These are phyloP conservation scores for Trigoniulus corallinus DNA, from an alignment of 1,140 invertebrate genomes.

Conservation along the genomic window DNA sequence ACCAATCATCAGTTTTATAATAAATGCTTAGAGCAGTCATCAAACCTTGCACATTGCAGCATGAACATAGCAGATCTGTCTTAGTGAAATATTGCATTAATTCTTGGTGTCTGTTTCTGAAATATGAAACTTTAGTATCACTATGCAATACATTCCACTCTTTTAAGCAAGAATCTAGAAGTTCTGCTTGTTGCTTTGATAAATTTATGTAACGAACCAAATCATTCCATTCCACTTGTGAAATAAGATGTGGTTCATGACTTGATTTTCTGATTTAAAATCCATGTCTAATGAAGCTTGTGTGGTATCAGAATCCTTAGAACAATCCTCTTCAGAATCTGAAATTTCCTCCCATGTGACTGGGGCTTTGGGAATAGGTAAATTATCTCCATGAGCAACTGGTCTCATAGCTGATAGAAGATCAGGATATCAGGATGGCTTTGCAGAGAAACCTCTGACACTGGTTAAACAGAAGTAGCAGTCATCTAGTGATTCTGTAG, in stretches of 20 bases:
- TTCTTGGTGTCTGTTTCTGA: background rate
- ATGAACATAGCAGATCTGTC: background rate
- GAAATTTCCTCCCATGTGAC: background rate
- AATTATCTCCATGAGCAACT: background rate
- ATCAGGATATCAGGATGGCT: background rate
- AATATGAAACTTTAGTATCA: background rate
- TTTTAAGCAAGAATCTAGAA: conserved; percentile 1
- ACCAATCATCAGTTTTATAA: conserved; percentile 9
- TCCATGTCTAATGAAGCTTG: too few relatives aligned
- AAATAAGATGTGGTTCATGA: background rate
- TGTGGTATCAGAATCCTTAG: too few relatives aligned
- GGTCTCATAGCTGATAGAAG: background rate
- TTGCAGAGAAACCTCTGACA: background rate
- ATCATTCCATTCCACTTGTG: background rate
- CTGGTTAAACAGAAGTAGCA: conserved; percentile 15
- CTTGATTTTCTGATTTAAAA: background rate
- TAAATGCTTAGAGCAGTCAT: background rate
- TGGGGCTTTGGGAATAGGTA: background rate
- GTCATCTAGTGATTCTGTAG: conserved; percentile 9
- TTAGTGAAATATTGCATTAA: background rate
- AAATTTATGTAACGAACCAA: background rate
- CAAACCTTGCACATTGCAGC: background rate
- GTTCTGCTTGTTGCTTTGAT: conserved; percentile 1
- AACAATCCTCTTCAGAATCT: background rate
- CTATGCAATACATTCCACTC: background rate